A percentile compares a stretch with the other conserved stretches of the same genome.
phyloP scores from a whole-genome alignment of 1,140 invertebrate genomes.

The Pogonognathellus flavescens region DNA sequence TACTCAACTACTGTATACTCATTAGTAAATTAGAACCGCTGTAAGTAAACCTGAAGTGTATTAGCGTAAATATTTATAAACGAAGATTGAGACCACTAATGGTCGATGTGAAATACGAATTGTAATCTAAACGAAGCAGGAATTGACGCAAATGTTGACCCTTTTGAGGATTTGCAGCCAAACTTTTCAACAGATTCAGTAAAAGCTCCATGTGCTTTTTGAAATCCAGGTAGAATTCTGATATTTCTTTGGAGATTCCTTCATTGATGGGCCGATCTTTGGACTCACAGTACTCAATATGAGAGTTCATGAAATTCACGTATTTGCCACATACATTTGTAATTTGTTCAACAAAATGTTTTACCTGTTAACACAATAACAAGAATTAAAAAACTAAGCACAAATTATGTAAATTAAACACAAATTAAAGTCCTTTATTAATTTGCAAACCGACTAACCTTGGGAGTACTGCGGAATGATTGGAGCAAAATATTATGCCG shows the following conservation, averaged over 20 bases:
- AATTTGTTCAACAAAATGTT: slow-evolving; percentile 62
- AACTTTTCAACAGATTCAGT: slow-evolving; percentile 56
- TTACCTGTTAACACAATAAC: slow-evolving; percentile 27
- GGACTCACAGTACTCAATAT: slow-evolving; percentile 52
- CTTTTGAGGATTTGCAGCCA: slow-evolving; percentile 58
- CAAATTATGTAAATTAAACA: not conserved
- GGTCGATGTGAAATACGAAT: slow-evolving; percentile 62
- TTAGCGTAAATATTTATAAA: not conserved
- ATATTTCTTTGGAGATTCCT: slow-evolving; percentile 61
- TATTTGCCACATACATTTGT: slow-evolving; percentile 60
- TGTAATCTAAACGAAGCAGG: slow-evolving; percentile 65
- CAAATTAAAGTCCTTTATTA: not conserved
- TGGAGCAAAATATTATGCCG: slow-evolving; percentile 62
- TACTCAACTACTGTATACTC: no score
- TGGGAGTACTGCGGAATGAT: slow-evolving; percentile 60
- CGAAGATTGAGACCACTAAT: slow-evolving; percentile 39
- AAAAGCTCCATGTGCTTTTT: slow-evolving; percentile 61
- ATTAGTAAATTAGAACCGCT: no score
- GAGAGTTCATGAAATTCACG: slow-evolving; percentile 53
- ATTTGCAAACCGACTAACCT: slow-evolving; percentile 7
- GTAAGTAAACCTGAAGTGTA: no score
- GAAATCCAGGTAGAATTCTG: slow-evolving; percentile 56
- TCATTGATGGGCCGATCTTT: slow-evolving; percentile 62
- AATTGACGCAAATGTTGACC: slow-evolving; percentile 63
- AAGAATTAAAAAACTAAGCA: no score